Evolutionary conservation across 2,888 invertebrate species (phyloP), one percentile per base, ranked within the genome.

Genomic region (Drosophila robusta): DNA sequence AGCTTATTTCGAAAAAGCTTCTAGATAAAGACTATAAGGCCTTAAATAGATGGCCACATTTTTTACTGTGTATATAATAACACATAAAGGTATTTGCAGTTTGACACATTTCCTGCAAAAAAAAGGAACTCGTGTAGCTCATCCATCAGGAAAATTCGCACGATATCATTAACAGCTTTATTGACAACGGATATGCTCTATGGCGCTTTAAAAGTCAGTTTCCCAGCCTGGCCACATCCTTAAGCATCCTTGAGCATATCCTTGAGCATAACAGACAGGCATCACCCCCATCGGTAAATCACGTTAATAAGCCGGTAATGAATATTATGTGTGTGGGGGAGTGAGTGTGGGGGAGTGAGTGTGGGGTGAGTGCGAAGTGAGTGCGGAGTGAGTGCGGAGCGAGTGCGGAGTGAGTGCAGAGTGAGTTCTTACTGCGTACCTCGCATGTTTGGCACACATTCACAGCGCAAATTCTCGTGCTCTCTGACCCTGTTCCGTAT

Each of bases 401-500:
- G 18, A 18, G 18, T 18, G 18, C 18, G 18, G 26, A 29, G 26
- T 29, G 26, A 62, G 38, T 57, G 65, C 42, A 54, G 29, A 26
- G 57, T 46, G 49, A 24, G 44, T 46, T 36, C 49, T 39, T 11
- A 0, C 11, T n/a, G 22, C 42, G 29, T 42, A 51, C 38, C 50
- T 87, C 79, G 85, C 85, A 89, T 85, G 85, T 81, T 85, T 85
- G 85, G 87, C 87, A 80, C 89, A 85, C 89, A 85, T 85, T 82
- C 66, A 45, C 63, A 50, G 57, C 72, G 68, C 75, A 39, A 74
- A 56, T 49, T 56, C 29, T 18, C 50, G 26, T 1, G n/a, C 47
- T 18, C n/a, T 38, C 24, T 42, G 50, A 39, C 50, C 50, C 63
- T 22, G 51, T 71, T 62, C 71, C 51, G 57, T 71, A 16, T 61